Base-by-base conservation (phyloP, 2,113 vertebrate genomes). In the Hoplias malabaricus region DNA sequence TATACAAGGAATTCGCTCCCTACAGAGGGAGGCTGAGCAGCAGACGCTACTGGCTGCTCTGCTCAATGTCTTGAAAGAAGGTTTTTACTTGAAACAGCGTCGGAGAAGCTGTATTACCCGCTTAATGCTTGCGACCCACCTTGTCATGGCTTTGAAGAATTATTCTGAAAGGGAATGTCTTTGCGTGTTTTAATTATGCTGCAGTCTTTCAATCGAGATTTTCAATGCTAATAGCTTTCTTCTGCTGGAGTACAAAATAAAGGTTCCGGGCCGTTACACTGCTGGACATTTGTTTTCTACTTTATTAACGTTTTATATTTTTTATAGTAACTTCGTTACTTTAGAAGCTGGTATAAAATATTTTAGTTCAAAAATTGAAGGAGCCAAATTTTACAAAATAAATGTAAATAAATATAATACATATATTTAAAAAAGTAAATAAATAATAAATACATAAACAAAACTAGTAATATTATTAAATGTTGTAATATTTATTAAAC, bases 181-280 rank as follows among this genome's bases (percentile, higher is more conserved):
- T 53, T 23, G 57, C 57, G 34, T 50, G 29, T 27, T 19, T 71
- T 38, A 42, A 36, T 12, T 21, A 63, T 1, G 53, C 42, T 38
- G 31, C 27, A n/a, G 11, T 16, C 59, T 61, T 36, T n/a, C 27
- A 13, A 11, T 29, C 29, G 42, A 62, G 3, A 16, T 63, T 19
- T 21, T 21, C 33, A 23, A 62, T 34, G 59, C 59, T 63, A 63
- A 4, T 2, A 11, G 10, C 19, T 69, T 70, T 38, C 25, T 31
- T 16, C 40, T 29, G 38, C 16, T 33, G 29, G 29, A 34, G 12
- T 3, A 21, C 4, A 62, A 3, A 7, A 27, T 25, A 71, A 1
- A 13, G 23, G 21, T 80, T 83, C 81, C 81, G 81, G 81, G 54
- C 80, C 54, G 80, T 19, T 36, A 25, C 5, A 3, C 21, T 10